A percentile compares a stretch with the other conserved stretches of the same genome.
Evolutionary conservation across 1,140 invertebrate species (phyloP).

Genomic region (Uloborus diversus): DNA sequence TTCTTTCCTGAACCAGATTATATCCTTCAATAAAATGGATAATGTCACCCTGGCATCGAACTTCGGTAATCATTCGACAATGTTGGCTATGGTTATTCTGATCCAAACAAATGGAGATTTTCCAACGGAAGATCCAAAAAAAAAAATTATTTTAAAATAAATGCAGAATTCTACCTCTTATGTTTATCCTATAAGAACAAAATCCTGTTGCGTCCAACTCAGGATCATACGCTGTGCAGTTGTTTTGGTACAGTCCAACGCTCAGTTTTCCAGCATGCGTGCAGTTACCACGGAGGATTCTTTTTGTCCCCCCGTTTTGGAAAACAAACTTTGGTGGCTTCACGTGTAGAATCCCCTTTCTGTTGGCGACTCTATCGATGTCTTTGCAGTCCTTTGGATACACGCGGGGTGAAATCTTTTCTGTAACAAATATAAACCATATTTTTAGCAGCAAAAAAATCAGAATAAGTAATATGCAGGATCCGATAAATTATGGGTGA

Average conservation of each 20-base stretch:
- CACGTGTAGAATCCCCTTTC: not conserved
- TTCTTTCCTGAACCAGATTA: too few relatives aligned
- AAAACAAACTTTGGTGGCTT: slow-evolving; percentile 15
- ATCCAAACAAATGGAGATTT: too few relatives aligned
- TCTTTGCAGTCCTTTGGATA: slow-evolving; percentile 20
- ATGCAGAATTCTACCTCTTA: slow-evolving; percentile 35
- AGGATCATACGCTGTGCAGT: slow-evolving; percentile 18
- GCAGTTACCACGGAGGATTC: slow-evolving; percentile 7
- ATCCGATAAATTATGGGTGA: too few relatives aligned
- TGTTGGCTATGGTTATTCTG: too few relatives aligned
- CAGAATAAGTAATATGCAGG: not conserved
- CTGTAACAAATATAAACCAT: slow-evolving; percentile 2
- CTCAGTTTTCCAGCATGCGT: not conserved
- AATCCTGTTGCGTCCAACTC: slow-evolving; percentile 19
- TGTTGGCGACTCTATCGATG: not conserved
- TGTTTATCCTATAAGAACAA: slow-evolving; percentile 16
- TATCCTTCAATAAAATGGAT: too few relatives aligned
- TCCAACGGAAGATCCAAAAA: too few relatives aligned
- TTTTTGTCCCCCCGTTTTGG: not conserved
- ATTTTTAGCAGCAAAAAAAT: not conserved
- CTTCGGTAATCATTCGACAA: too few relatives aligned
- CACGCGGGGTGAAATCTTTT: not conserved
- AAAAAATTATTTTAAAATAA: too few relatives aligned
- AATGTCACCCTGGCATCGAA: too few relatives aligned
- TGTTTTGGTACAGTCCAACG: slow-evolving; percentile 20